Conservation (phyloP, 2,113 vertebrate species). For the Cryptoleucopteryx plumbea region DNA sequence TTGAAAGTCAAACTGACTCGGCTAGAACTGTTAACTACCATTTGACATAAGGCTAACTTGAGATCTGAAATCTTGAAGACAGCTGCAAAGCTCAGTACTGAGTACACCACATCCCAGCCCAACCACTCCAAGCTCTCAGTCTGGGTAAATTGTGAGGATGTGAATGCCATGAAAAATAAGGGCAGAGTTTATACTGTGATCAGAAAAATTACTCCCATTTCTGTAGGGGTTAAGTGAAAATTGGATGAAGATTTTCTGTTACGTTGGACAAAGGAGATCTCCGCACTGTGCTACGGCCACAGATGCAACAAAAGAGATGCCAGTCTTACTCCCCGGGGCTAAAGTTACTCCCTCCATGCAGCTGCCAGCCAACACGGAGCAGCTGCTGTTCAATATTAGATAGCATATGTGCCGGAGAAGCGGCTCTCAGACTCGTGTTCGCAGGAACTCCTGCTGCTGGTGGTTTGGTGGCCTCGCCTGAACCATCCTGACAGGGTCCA, state of each 20-base stretch:
- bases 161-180: neutral
- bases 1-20: neutral
- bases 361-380: neutral
- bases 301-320: neutral
- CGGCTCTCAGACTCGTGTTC: rapidly evolving
- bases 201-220: neutral
- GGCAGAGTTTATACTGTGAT: neutral
- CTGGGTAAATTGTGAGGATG: neutral
- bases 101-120: neutral
- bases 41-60: neutral
- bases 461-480: neutral
- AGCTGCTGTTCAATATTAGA: neutral
- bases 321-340: neutral
- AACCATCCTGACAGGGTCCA: neutral
- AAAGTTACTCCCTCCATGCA: neutral
- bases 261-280: neutral
- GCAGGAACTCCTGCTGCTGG: neutral
- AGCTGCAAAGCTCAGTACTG: neutral
- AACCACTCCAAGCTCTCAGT: neutral
- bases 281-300: neutral
- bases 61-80: neutral
- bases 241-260: neutral
- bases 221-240: neutral
- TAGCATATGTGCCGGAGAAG: neutral
- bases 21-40: neutral